Evolutionary conservation across 2,113 vertebrate species (phyloP).

Genomic region (Galbula dea): DNA sequence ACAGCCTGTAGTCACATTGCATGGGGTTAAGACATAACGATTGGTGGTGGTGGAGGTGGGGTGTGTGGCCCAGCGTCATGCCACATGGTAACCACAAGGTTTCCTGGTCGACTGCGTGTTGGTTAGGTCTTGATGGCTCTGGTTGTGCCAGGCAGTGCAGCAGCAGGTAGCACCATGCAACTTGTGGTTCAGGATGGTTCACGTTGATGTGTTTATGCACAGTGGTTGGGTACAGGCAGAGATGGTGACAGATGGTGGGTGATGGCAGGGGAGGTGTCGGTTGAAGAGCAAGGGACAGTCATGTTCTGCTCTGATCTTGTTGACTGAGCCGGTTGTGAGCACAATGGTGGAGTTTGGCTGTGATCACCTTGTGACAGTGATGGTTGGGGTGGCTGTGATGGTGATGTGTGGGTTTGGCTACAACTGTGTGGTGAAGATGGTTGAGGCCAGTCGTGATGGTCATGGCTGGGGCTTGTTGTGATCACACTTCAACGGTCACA

Average conservation of each 20-base stretch:
- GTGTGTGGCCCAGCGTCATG: neutral
- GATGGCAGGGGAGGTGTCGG: neutral
- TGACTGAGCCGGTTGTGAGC: neutral
- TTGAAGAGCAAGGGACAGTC: neutral
- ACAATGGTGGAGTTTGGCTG: neutral
- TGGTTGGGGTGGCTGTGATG: neutral
- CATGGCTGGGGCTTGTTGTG: neutral
- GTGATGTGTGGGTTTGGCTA: neutral
- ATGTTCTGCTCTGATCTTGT: neutral
- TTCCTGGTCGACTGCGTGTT: neutral
- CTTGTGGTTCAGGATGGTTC: neutral
- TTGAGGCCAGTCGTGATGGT: neutral
- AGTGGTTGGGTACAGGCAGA: neutral
- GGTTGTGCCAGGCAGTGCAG: accelerated
- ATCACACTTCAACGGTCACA: too few relatives aligned
- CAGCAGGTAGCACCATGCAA: accelerated
- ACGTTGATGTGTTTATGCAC: accelerated
- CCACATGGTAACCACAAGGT: accelerated
- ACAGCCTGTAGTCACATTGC: accelerated
- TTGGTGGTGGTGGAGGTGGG: too few relatives aligned
- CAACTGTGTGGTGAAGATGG: too few relatives aligned
- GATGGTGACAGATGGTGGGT: neutral
- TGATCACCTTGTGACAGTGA: neutral
- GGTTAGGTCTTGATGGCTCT: neutral
- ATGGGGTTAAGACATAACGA: accelerated